Conservation (phyloP, 2,113 vertebrate species). For the Tragelaphus scriptus region DNA sequence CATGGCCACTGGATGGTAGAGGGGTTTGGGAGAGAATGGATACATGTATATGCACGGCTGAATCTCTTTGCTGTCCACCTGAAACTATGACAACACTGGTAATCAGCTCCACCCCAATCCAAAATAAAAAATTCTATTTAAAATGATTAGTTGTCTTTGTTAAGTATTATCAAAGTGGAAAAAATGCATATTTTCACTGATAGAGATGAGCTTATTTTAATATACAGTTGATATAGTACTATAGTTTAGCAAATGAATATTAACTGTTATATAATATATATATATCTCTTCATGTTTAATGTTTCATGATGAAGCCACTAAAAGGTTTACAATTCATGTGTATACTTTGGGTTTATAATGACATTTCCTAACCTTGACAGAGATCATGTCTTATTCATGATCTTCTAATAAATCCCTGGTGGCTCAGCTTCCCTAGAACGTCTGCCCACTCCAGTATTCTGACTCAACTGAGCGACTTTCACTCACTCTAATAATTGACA, state of each 20-base stretch:
- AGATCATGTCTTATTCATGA: neutral
- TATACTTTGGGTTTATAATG: neutral
- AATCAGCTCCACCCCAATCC: neutral
- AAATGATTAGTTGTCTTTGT: neutral
- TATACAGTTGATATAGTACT: neutral
- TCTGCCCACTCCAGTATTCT: neutral
- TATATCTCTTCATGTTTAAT: neutral
- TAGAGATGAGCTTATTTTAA: slow-evolving; percentile 18
- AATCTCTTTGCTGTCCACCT: neutral
- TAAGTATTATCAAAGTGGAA: neutral
- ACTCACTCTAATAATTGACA: neutral
- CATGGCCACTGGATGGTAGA: neutral
- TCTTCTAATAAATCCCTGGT: neutral
- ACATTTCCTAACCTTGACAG: neutral
- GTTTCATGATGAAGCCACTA: neutral
- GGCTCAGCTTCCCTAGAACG: neutral
- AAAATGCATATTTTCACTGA: neutral
- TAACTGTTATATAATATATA: neutral
- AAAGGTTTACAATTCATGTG: neutral
- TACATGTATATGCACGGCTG: fast-evolving
- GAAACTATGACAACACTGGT: neutral
- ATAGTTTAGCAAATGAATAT: neutral
- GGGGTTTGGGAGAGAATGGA: neutral
- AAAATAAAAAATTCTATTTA: neutral
- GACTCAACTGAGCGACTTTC: neutral